A percentile compares a stretch with the other conserved stretches of the same genome.
Conservation (phyloP, 2,797 vertebrate species). For the Neopelma chrysocephalum region DNA sequence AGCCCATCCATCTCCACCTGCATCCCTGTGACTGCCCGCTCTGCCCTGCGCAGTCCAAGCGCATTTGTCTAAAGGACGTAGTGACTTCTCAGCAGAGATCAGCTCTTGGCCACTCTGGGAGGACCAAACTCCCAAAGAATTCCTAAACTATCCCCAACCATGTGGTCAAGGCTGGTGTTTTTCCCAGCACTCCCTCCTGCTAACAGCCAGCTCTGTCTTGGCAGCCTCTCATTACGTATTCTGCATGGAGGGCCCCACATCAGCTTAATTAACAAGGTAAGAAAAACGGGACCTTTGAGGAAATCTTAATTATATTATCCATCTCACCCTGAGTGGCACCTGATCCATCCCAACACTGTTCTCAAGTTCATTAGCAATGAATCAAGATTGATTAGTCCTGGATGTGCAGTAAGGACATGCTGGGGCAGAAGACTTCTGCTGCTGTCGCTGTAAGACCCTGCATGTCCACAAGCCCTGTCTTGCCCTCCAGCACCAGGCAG, state of each 20-base stretch:
- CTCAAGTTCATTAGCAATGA: constrained; percentile 62
- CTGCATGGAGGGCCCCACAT: neutral
- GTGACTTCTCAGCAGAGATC: neutral
- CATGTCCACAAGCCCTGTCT: neutral
- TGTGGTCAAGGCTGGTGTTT: neutral
- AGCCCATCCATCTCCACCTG: neutral
- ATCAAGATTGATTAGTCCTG: constrained; percentile 49
- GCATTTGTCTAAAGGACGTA: neutral
- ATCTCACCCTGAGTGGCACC: constrained; percentile 61
- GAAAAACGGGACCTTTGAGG: constrained; percentile 58
- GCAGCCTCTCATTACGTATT: constrained; percentile 31
- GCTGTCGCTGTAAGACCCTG: rapidly evolving
- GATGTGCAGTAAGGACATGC: neutral
- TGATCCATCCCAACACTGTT: constrained; percentile 50
- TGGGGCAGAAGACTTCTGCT: neutral
- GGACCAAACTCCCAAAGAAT: neutral
- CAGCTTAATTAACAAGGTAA: constrained; percentile 70
- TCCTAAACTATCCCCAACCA: neutral
- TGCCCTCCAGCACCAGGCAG: neutral
- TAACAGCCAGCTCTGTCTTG: neutral
- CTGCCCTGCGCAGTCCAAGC: rapidly evolving
- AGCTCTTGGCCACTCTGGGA: neutral
- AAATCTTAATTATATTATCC: constrained; percentile 70
- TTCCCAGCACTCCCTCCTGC: neutral
- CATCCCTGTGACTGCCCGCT: rapidly evolving